Percentiles rank a stretch among this genome's conserved stretches.
These are phyloP conservation scores for Pristionchus arcanus DNA, from an alignment of 2,888 invertebrate species.

Conservation along the genomic window DNA sequence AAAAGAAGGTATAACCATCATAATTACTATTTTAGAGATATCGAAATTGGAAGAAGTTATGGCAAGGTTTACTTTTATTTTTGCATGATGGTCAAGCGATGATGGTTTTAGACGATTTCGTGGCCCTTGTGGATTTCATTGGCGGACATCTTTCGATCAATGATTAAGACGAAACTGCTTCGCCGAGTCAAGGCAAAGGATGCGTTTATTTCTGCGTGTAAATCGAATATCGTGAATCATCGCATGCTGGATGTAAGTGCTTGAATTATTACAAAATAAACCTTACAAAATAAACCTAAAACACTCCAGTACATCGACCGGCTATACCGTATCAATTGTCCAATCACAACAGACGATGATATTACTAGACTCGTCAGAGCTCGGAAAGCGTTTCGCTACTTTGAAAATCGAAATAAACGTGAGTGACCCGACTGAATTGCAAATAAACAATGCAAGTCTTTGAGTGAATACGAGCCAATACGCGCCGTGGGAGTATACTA, in stretches of 20 bases:
- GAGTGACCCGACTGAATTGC: neutral
- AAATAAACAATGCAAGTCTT: neutral
- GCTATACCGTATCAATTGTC: neutral
- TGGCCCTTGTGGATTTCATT: neutral
- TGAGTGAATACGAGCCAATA: neutral
- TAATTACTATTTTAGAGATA: no score
- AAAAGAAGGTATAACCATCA: no score
- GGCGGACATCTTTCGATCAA: neutral
- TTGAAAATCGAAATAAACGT: neutral
- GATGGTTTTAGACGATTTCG: neutral
- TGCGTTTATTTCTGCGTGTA: neutral
- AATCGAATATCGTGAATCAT: neutral
- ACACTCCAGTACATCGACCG: neutral
- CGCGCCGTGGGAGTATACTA: neutral
- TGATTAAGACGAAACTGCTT: neutral
- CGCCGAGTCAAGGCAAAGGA: neutral
- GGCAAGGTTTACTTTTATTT: no score
- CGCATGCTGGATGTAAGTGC: neutral
- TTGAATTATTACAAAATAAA: neutral
- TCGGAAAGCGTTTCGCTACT: neutral
- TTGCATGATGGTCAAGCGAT: no score
- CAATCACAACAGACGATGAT: neutral
- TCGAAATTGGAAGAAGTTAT: no score
- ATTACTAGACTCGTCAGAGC: neutral
- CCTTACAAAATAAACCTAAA: neutral